Evolutionary conservation across 92 coral and sea anemone species (phyloP).

Genomic region (Diadumene lineata): DNA sequence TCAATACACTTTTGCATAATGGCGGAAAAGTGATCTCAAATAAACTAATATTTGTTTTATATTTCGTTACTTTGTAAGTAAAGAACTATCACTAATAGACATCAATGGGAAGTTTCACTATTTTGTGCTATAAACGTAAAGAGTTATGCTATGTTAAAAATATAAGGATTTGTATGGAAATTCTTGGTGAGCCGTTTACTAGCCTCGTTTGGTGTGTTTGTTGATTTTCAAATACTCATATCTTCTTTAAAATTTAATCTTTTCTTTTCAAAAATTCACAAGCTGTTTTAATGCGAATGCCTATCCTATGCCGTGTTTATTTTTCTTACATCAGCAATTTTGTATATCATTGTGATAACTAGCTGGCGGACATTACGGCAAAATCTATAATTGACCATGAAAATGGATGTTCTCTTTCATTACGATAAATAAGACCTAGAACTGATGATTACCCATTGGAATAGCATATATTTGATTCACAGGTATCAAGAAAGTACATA

Average conservation of each 20-base stretch:
- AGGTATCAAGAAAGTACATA: too few species aligned
- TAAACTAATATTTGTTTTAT: too few species aligned
- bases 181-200: not conserved
- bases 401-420: too few species aligned
- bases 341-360: not conserved
- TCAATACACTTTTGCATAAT: too few species aligned
- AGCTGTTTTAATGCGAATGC: not conserved
- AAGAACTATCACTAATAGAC: not conserved
- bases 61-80: not conserved
- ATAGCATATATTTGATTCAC: too few species aligned
- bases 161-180: not conserved
- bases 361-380: not conserved
- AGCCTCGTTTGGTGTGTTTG: not conserved
- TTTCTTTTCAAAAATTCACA: too few species aligned
- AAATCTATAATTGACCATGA: too few species aligned
- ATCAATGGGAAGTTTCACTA: not conserved
- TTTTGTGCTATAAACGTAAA: not conserved
- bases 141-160: not conserved
- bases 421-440: too few species aligned
- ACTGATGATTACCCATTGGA: too few species aligned
- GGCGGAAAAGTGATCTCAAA: not conserved
- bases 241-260: not conserved
- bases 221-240: not conserved
- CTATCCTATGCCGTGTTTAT: not conserved
- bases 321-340: not conserved